These are phyloP conservation scores for Andrena dorsata DNA, from an alignment of 2,888 invertebrate species.

Conservation along the genomic window DNA sequence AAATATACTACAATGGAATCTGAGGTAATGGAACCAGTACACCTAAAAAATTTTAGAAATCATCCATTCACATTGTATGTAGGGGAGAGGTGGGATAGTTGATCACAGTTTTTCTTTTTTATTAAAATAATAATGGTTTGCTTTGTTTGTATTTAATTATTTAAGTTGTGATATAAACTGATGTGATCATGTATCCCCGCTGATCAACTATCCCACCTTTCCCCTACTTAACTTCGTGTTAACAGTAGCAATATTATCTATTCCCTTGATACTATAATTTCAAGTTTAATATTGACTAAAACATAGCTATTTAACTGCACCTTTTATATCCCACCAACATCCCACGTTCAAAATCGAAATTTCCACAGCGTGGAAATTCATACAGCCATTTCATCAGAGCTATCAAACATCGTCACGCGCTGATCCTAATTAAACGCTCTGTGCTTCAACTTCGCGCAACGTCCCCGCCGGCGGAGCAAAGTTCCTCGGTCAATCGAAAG, in stretches of 20 bases:
- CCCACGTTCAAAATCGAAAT: background rate
- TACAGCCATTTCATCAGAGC: background rate
- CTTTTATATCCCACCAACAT: no score
- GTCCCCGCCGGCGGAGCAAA: conserved; percentile 9
- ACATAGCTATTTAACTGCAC: no score
- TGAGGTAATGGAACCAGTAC: background rate
- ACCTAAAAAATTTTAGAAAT: background rate
- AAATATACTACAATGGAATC: no score
- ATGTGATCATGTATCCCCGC: no score
- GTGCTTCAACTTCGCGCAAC: conserved; percentile 24
- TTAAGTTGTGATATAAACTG: no score
- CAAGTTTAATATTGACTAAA: no score
- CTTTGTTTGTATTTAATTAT: no score
- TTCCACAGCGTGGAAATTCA: background rate
- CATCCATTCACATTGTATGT: background rate
- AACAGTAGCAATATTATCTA: background rate
- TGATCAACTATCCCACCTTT: no score
- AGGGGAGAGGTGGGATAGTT: no score
- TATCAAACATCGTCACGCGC: background rate
- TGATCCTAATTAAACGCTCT: conserved; percentile 36
- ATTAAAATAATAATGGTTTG: no score
- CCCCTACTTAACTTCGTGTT: background rate
- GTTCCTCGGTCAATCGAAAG: conserved; percentile 57
- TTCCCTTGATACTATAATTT: background rate
- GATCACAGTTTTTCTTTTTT: no score